phyloP scores from a whole-genome alignment of 2,113 vertebrate species.

The Cyphomyrus plagiostoma region DNA sequence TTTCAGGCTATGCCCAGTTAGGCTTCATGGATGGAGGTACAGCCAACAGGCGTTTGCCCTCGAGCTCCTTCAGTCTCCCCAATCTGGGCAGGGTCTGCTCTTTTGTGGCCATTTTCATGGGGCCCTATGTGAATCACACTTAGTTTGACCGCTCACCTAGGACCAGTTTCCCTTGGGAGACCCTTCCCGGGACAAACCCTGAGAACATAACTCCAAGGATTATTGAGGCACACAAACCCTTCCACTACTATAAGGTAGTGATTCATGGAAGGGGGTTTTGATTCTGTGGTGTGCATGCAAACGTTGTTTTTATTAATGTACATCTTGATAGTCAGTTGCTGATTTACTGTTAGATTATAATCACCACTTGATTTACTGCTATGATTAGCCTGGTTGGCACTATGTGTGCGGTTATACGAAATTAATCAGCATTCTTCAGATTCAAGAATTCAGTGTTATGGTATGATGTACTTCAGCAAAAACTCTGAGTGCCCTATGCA shows the following conservation, averaged over 20 bases:
- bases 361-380: not conserved
- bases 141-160: not conserved
- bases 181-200: not conserved
- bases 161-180: not conserved
- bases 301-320: no score
- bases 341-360: not conserved
- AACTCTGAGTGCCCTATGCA: not conserved
- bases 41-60: no score
- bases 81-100: no score
- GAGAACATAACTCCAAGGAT: no score
- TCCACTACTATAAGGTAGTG: no score
- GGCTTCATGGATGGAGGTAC: no score
- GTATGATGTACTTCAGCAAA: not conserved
- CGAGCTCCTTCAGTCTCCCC: no score
- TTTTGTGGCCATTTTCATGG: not conserved
- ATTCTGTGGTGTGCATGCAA: no score
- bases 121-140: not conserved
- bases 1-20: no score
- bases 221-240: no score
- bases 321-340: not conserved
- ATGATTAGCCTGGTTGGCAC: not conserved
- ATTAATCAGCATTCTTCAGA: not conserved
- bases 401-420: not conserved
- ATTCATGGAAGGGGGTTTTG: no score
- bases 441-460: not conserved